Evolutionary conservation across 1,140 invertebrate genomes (phyloP).

Genomic region (Brachionus angularis): DNA sequence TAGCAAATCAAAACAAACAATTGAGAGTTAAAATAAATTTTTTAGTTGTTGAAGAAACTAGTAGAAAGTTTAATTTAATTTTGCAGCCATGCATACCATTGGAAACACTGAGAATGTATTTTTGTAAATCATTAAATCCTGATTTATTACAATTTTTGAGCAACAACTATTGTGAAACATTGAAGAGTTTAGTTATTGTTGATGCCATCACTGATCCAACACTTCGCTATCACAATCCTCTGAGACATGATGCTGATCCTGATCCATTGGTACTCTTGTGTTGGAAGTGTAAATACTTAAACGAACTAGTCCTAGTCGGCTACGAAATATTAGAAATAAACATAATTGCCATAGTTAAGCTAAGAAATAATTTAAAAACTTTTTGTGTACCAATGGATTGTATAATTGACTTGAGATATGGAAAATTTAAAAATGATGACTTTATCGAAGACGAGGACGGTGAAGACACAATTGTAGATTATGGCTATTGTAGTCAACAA

Average conservation of each 20-base stretch:
- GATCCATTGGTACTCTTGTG: constrained; percentile 37
- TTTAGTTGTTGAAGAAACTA: constrained; percentile 9
- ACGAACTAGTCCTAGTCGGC: constrained; percentile 21
- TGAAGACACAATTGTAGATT: constrained; percentile 37
- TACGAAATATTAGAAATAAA: constrained; percentile 43
- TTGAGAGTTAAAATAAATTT: constrained; percentile 37
- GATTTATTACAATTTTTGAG: constrained; percentile 18
- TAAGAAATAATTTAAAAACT: constrained; percentile 25
- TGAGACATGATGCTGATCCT: constrained; percentile 16
- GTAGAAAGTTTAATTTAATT: neutral
- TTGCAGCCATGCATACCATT: constrained; percentile 1
- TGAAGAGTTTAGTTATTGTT: constrained; percentile 33
- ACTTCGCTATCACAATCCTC: constrained; percentile 28
- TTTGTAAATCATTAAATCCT: constrained; percentile 39
- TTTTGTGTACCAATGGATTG: constrained; percentile 34
- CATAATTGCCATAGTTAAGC: constrained; percentile 34
- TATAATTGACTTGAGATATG: constrained; percentile 38
- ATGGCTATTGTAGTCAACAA: constrained; percentile 39
- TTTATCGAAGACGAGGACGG: constrained; percentile 44
- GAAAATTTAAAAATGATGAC: constrained; percentile 39
- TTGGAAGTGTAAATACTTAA: constrained; percentile 40
- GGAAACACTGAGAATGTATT: constrained; percentile 39
- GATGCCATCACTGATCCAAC: constrained; percentile 28
- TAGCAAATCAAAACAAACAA: constrained; percentile 1
- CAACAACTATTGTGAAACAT: constrained; percentile 29